Conservation (phyloP, 2,113 vertebrate genomes). For the Chauna torquata region DNA sequence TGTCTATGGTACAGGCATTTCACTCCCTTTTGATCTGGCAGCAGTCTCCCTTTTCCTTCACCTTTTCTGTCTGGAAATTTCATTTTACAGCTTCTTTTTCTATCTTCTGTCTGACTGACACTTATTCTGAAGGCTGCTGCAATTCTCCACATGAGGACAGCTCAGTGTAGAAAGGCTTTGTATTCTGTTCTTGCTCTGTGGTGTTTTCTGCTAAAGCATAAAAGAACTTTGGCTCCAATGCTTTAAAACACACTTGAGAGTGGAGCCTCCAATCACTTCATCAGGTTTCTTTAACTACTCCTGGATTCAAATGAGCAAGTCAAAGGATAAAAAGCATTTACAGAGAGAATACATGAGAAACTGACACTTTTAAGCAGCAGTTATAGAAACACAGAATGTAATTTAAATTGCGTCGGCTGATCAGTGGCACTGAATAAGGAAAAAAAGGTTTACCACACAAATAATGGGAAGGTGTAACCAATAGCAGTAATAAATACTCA, state of each 20-base stretch:
- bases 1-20: background rate
- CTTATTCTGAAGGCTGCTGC: background rate
- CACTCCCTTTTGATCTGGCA: background rate
- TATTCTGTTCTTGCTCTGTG: background rate
- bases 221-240: background rate
- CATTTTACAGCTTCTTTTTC: background rate
- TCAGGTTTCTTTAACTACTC: background rate
- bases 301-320: background rate
- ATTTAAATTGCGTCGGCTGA: background rate
- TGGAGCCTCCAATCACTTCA: background rate
- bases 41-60: background rate
- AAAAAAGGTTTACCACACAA: background rate
- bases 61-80: background rate
- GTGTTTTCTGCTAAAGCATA: background rate
- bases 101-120: background rate
- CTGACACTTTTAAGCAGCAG: background rate
- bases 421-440: background rate
- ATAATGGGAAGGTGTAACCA: background rate
- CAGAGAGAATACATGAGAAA: background rate
- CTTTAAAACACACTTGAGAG: background rate
- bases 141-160: background rate
- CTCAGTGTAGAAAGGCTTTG: background rate
- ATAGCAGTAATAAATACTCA: background rate
- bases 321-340: background rate
- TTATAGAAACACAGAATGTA: background rate